Evolutionary conservation across 2,888 invertebrate species (phyloP).

Genomic region (Orchestes rusci): DNA sequence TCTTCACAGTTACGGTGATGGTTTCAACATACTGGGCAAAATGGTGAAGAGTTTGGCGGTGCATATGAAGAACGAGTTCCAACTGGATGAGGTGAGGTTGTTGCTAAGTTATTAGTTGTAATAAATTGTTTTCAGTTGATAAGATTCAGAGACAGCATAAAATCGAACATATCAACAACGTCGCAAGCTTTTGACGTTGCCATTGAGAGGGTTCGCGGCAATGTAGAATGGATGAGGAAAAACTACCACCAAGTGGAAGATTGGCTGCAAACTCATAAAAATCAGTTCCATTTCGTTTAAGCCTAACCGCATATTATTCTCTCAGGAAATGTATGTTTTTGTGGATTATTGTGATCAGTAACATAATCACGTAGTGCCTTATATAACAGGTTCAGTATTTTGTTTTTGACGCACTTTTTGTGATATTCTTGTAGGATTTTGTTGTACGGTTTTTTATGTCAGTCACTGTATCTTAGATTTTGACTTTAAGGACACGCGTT

Average conservation of each 20-base stretch:
- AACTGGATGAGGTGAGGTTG: constrained; percentile 37
- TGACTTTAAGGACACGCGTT: too few relatives aligned
- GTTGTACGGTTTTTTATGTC: too few relatives aligned
- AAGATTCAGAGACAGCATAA: constrained; percentile 40
- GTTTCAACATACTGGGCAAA: constrained; percentile 48
- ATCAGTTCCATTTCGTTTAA: too few relatives aligned
- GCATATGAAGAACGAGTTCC: constrained; percentile 48
- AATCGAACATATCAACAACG: constrained; percentile 46
- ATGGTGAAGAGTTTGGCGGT: constrained; percentile 49
- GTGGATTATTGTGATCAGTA: too few relatives aligned
- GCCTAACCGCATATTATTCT: too few relatives aligned
- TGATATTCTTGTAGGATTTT: too few relatives aligned
- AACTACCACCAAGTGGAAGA: constrained; percentile 43
- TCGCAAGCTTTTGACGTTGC: constrained; percentile 48
- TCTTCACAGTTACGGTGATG: constrained; percentile 48
- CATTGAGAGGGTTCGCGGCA: constrained; percentile 48
- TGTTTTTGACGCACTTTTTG: too few relatives aligned
- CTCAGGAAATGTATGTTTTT: too few relatives aligned
- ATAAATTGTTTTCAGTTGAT: constrained; percentile 35
- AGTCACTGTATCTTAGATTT: too few relatives aligned
- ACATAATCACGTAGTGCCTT: too few relatives aligned
- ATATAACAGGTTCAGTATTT: too few relatives aligned
- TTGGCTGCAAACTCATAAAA: constrained; percentile 36
- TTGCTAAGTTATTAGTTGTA: background rate
- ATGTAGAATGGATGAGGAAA: constrained; percentile 52